Percentiles rank a stretch among this genome's conserved stretches.
phyloP scores from a whole-genome alignment of 2,797 vertebrate genomes.

The Sebastes reedi region DNA sequence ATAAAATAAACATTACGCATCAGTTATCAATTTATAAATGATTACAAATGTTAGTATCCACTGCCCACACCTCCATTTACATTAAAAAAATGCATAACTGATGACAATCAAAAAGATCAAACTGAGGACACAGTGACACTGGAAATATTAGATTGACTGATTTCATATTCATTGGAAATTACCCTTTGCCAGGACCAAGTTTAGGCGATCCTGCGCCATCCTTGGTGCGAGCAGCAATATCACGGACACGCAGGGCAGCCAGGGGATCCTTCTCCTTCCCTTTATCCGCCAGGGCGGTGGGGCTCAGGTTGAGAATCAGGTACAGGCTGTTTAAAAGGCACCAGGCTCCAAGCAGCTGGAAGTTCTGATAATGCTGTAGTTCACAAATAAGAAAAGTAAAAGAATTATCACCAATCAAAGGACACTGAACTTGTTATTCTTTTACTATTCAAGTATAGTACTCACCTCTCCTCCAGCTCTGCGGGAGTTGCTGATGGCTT shows the following conservation, averaged over 20 bases:
- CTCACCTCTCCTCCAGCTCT: slow-evolving; percentile 97
- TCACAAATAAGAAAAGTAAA: neutral
- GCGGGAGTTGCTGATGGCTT: slow-evolving; percentile 95
- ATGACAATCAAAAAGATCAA: neutral
- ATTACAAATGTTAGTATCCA: neutral
- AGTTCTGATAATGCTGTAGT: slow-evolving; percentile 97
- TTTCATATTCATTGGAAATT: slow-evolving; percentile 3
- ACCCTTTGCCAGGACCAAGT: slow-evolving; percentile 97
- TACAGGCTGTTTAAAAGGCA: slow-evolving; percentile 98
- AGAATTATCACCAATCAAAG: rapidly evolving
- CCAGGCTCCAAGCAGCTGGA: slow-evolving; percentile 98
- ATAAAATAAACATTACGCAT: neutral
- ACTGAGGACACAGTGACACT: neutral
- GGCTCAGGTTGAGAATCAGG: slow-evolving; percentile 97
- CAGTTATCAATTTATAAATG: neutral
- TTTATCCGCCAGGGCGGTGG: slow-evolving; percentile 96
- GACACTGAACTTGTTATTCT: neutral
- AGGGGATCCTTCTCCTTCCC: slow-evolving; percentile 98
- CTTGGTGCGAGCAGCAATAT: slow-evolving; percentile 94
- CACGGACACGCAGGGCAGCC: slow-evolving; percentile 94
- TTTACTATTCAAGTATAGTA: neutral
- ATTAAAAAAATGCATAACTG: neutral
- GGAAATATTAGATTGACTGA: neutral
- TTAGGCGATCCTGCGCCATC: slow-evolving; percentile 98
- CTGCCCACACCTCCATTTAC: neutral